Percentiles rank a stretch among this genome's conserved stretches.
These are phyloP conservation scores for Sebastes glaucus DNA, from an alignment of 2,797 vertebrate species.

Conservation along the genomic window DNA sequence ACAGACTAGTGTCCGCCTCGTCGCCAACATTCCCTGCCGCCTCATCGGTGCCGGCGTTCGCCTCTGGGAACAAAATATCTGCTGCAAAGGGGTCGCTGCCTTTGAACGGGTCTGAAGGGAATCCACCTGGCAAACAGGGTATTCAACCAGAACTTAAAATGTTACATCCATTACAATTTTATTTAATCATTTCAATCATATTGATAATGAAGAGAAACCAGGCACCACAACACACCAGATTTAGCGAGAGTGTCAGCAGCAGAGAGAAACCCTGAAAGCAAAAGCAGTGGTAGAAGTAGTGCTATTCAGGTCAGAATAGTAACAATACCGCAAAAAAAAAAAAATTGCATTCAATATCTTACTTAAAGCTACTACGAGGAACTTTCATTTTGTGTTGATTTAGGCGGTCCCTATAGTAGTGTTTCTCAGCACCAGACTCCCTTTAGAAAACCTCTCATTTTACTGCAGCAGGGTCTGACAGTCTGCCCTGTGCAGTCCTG, in stretches of 20 bases:
- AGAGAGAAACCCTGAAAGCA: not conserved
- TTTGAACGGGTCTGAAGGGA: conserved; percentile 88
- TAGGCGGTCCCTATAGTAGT: not conserved
- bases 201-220: not conserved
- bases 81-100: conserved; percentile 76
- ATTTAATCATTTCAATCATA: not conserved
- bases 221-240: not conserved
- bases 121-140: conserved; percentile 83
- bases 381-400: not conserved
- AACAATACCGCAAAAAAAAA: too few relatives aligned
- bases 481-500: too few relatives aligned
- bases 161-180: not conserved
- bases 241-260: not conserved
- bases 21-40: conserved; percentile 31
- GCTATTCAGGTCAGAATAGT: too few relatives aligned
- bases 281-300: not conserved
- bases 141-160: conserved; percentile 1
- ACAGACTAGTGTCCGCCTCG: conserved; percentile 70
- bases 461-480: not conserved
- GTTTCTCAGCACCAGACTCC: not conserved
- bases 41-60: not conserved
- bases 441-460: not conserved
- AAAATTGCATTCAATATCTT: too few relatives aligned
- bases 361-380: not conserved
- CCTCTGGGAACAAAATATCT: conserved; percentile 60